Conservation (phyloP, 2,113 vertebrate species). For the Pelodiscus sinensis region DNA sequence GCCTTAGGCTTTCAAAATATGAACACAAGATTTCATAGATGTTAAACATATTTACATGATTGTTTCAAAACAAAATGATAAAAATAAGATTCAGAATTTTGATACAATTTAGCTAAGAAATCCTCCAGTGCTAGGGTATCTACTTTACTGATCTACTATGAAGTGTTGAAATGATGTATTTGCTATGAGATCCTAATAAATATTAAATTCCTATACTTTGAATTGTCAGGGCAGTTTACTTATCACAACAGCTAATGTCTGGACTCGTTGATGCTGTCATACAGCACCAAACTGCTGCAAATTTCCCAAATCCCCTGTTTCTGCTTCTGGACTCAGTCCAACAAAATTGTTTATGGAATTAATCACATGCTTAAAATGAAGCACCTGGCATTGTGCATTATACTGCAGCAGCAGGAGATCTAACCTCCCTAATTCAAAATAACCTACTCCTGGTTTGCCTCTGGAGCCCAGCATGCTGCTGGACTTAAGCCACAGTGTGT, state of each 20-base stretch:
- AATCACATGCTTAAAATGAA: background rate
- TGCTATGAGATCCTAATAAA: background rate
- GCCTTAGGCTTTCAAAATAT: background rate
- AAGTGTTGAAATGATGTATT: background rate
- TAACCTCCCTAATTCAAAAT: background rate
- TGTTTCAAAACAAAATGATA: background rate
- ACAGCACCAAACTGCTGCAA: background rate
- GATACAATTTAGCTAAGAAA: background rate
- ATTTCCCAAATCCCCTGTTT: background rate
- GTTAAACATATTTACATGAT: background rate
- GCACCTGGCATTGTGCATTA: background rate
- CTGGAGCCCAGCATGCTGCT: background rate
- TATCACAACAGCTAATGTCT: background rate
- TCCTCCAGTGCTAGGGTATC: background rate
- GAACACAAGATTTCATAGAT: background rate
- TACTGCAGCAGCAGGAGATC: background rate
- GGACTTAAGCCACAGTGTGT: background rate
- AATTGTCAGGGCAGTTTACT: background rate
- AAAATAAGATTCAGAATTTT: background rate
- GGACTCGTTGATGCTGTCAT: background rate
- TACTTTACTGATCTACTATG: background rate
- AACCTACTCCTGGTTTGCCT: background rate
- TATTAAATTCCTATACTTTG: background rate
- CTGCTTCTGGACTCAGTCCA: background rate
- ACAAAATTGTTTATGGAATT: background rate